phyloP scores from a whole-genome alignment of 2,797 vertebrate genomes.

The Myotis pilosus region DNA sequence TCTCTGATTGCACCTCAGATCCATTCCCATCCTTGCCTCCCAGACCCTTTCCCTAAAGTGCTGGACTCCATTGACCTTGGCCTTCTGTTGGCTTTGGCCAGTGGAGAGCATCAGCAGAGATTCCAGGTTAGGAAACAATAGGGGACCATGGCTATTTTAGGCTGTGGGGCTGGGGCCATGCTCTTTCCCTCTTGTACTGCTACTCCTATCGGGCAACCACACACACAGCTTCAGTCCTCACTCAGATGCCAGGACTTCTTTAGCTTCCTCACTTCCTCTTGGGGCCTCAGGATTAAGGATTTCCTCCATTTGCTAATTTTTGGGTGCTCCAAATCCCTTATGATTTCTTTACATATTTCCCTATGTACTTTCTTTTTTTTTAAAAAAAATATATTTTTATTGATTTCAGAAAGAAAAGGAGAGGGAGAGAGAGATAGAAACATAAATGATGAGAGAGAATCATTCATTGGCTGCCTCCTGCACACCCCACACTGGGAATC shows the following conservation, averaged over 20 bases:
- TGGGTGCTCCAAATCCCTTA: neutral
- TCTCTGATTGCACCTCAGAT: neutral
- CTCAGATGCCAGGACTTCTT: neutral
- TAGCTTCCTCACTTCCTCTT: neutral
- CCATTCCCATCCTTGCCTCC: neutral
- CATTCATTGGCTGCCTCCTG: too few relatives aligned
- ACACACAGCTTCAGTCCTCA: neutral
- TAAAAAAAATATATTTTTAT: too few relatives aligned
- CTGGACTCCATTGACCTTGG: neutral
- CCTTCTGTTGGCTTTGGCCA: neutral
- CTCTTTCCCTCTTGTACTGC: neutral
- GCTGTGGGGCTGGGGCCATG: accelerated
- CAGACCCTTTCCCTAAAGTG: neutral
- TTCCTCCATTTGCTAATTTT: neutral
- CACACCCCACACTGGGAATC: too few relatives aligned
- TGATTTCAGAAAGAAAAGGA: too few relatives aligned
- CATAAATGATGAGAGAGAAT: too few relatives aligned
- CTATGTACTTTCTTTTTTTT: neutral
- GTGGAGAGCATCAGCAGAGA: neutral
- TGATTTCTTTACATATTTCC: neutral
- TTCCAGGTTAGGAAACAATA: neutral
- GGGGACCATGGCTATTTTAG: neutral
- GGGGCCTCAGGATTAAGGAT: neutral
- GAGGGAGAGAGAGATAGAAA: too few relatives aligned
- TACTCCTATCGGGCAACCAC: accelerated